Evolutionary conservation across 2,113 vertebrate species (phyloP).

Genomic region (Phrynosoma platyrhinos): DNA sequence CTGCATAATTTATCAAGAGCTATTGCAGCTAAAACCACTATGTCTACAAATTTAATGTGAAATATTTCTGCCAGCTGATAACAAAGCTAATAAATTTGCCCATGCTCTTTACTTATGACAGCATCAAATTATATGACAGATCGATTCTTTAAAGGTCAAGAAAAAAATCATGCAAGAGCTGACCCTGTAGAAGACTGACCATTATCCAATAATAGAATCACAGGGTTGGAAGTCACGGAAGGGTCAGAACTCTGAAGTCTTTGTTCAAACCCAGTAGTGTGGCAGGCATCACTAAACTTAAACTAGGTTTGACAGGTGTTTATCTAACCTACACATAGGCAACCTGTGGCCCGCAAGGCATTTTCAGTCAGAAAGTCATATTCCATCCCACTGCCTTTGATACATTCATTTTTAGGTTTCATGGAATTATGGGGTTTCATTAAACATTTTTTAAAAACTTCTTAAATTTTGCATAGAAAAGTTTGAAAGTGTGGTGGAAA

Average conservation of each 20-base stretch:
- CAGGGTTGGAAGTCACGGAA: background rate
- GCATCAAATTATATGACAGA: constrained; percentile 22
- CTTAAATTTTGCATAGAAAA: background rate
- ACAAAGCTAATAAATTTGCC: constrained; percentile 30
- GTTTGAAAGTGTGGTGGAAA: background rate
- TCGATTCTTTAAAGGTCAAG: constrained; percentile 16
- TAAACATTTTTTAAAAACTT: background rate
- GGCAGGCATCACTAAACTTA: background rate
- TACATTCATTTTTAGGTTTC: background rate
- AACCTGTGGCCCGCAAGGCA: background rate
- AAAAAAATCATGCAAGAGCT: background rate
- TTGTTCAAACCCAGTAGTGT: background rate
- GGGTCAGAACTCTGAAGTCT: background rate
- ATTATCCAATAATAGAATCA: constrained; percentile 8
- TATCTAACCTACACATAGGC: background rate
- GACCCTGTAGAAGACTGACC: background rate
- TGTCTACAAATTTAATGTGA: constrained; percentile 2
- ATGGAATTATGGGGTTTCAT: background rate
- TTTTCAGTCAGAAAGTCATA: background rate
- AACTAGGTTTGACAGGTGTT: background rate
- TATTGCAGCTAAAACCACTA: constrained; percentile 7
- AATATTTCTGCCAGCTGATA: background rate
- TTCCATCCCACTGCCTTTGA: background rate
- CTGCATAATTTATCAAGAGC: constrained; percentile 20
- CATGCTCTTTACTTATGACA: background rate